These are phyloP conservation scores for Lycocerus yunnanus DNA, from an alignment of 2,888 invertebrate species.

Conservation along the genomic window DNA sequence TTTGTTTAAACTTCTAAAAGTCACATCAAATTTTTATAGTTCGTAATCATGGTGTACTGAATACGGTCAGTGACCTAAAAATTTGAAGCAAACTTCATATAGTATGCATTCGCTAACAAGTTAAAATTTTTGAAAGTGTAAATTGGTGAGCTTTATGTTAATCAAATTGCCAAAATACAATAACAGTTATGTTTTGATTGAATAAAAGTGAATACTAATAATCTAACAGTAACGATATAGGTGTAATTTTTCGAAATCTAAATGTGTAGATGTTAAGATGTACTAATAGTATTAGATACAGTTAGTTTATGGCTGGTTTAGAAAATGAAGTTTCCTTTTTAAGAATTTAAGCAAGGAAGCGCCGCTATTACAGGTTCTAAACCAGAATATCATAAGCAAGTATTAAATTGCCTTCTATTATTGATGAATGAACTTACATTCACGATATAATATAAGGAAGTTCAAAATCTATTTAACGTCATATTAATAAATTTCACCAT, in stretches of 20 bases:
- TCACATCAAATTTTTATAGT: background rate
- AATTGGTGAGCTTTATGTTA: background rate
- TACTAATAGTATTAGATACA: constrained; percentile 2
- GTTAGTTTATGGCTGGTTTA: constrained; percentile 6
- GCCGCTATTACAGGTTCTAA: constrained; percentile 19
- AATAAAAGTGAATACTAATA: constrained; percentile 16
- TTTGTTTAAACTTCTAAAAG: background rate
- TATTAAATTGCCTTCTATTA: constrained; percentile 10
- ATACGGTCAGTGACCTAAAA: constrained; percentile 14
- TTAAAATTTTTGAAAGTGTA: background rate
- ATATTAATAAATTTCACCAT: background rate
- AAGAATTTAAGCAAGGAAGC: constrained; percentile 17
- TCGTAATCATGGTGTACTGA: background rate
- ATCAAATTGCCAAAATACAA: constrained; percentile 5
- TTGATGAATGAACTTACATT: constrained; percentile 23
- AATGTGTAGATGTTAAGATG: constrained; percentile 1
- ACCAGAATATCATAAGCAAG: constrained; percentile 16
- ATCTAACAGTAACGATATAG: constrained; percentile 13
- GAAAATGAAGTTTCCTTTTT: constrained; percentile 20
- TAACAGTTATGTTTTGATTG: background rate
- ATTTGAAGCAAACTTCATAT: background rate
- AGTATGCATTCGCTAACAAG: background rate
- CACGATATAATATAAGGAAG: background rate
- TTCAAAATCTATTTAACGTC: background rate
- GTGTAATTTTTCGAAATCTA: constrained; percentile 17